Base-by-base conservation (phyloP, 2,888 invertebrate genomes). In the Hirtodrosophila cameraria region DNA sequence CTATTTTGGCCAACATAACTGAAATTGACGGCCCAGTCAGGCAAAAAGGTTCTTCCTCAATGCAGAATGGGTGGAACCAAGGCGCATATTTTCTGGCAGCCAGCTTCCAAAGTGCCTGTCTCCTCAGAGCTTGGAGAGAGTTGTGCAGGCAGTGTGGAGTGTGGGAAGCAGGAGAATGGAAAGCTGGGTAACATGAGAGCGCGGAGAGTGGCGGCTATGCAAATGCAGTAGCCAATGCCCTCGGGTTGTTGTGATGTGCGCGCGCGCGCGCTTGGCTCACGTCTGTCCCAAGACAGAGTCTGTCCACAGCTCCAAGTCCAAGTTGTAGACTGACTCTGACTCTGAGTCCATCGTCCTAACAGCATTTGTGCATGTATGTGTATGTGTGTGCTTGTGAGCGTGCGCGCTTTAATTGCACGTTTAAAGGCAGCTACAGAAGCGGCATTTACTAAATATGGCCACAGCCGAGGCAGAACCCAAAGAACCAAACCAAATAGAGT, bases 181-280 rank as follows among this genome's bases (percentile, higher is more conserved):
- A 27, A 50, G 41, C n/a, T 0, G 36, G 15, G 46, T 13, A 20
- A 12, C 42, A 16, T 20, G 42, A 13, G 42, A 11, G 48, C 5
- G 11, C 1, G 50, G 59, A 39, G 49, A 62, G 62, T 62, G 66
- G 75, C 83, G 73, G 84, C 86, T 86, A 88, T 88, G 88, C 88
- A 88, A 89, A 89, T 88, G 89, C 88, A 87, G 88, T 89, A 89
- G 88, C 89, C 87, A 87, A 86, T 88, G 73, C 87, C 88, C 89
- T 83, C 77, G 71, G 88, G 88, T 86, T 89, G 88, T 89, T 88
- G 88, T 88, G 87, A 87, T 86, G 87, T 75, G 78, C 54, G 75
- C 71, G 72, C 72, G 82, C 79, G 83, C 78, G 81, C 77, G 75
- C 41, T 27, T 18, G 30, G 49, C 53, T 36, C 20, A 13, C 13